Conservation (phyloP, 2,113 vertebrate genomes). For the Trachemys scripta region DNA sequence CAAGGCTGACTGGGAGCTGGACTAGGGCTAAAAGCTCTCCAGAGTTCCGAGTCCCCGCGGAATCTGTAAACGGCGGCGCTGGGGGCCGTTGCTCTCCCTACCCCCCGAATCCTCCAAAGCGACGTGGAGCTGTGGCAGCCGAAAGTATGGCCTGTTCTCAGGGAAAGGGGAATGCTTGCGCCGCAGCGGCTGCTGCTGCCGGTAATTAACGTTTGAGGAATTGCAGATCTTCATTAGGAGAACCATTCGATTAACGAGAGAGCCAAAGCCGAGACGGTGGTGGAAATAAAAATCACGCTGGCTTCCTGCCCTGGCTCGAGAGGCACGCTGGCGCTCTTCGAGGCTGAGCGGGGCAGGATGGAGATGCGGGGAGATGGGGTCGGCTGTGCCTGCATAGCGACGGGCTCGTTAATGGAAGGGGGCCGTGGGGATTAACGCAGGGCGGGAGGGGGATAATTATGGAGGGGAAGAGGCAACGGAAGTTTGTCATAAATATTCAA, state of each 20-base stretch:
- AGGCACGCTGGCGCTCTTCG: neutral
- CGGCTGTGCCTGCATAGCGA: neutral
- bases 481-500: neutral
- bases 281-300: slow-evolving; percentile 32
- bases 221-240: slow-evolving; percentile 78
- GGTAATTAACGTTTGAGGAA: slow-evolving; percentile 77
- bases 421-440: rapidly evolving
- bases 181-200: slow-evolving; percentile 69
- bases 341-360: neutral
- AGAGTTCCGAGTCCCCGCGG: neutral
- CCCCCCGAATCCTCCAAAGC: slow-evolving; percentile 46
- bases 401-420: rapidly evolving
- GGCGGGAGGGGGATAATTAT: rapidly evolving
- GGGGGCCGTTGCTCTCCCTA: neutral
- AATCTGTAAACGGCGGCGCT: neutral
- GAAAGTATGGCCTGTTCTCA: slow-evolving; percentile 67
- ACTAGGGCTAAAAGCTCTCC: neutral
- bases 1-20: neutral
- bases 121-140: slow-evolving; percentile 68
- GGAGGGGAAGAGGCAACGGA: neutral
- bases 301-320: slow-evolving; percentile 22
- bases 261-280: slow-evolving; percentile 41
- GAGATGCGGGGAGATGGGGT: neutral
- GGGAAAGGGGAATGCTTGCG: slow-evolving; percentile 70
- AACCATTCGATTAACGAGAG: slow-evolving; percentile 73